A percentile compares a stretch with the other conserved stretches of the same genome.
These are phyloP conservation scores for Tetheella fluctuosa DNA, from an alignment of 2,888 invertebrate genomes.

Conservation along the genomic window DNA sequence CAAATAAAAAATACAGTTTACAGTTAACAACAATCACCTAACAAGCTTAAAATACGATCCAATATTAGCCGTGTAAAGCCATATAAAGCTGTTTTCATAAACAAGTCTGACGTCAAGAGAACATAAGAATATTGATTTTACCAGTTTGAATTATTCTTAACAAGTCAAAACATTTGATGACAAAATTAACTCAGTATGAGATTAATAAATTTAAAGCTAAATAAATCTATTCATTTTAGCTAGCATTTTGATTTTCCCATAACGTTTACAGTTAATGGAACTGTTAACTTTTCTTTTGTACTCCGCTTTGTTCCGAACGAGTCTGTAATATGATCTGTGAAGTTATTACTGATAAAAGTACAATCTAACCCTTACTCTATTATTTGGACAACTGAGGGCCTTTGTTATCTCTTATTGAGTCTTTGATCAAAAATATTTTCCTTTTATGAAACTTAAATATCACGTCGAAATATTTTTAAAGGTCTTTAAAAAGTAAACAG, in stretches of 20 bases:
- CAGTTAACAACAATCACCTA: not conserved
- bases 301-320: slow-evolving; percentile 14
- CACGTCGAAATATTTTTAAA: not conserved
- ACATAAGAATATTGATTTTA: not conserved
- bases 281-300: slow-evolving; percentile 10
- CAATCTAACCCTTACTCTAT: slow-evolving; percentile 14
- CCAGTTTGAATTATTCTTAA: not conserved
- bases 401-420: slow-evolving; percentile 4
- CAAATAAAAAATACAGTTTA: no score
- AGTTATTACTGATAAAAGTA: slow-evolving; percentile 15
- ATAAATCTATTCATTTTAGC: not conserved
- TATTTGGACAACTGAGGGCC: slow-evolving; percentile 20
- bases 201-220: not conserved
- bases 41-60: slow-evolving; percentile 8
- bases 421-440: slow-evolving; percentile 5
- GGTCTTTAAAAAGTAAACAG: not conserved
- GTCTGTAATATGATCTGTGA: slow-evolving; percentile 16
- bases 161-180: not conserved
- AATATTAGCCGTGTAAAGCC: not conserved
- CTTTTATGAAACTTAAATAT: not conserved
- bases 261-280: slow-evolving; percentile 11
- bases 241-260: not conserved
- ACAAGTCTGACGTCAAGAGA: not conserved
- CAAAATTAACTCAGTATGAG: not conserved
- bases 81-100: not conserved